Conservation (phyloP, 2,113 vertebrate genomes). For the Pagrus major region DNA sequence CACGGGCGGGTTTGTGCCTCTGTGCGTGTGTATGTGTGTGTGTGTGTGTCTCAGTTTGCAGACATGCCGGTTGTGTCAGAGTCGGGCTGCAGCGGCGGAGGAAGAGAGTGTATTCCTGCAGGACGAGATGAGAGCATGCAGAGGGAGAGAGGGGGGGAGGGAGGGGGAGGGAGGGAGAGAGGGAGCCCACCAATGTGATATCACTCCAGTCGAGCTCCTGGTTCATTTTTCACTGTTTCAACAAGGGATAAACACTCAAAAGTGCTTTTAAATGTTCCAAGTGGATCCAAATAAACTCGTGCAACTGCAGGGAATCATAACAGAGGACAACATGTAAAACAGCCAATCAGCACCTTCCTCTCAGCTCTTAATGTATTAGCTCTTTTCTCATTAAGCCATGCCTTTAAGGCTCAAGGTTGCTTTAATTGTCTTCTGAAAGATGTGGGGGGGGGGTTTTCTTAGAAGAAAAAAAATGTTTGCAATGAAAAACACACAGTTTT, state of each 20-base stretch:
- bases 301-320: neutral
- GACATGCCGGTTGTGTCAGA: constrained; percentile 75
- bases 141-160: constrained; percentile 38
- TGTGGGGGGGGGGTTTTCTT: no score
- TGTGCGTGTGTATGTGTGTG: constrained; percentile 25
- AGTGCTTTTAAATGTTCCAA: neutral
- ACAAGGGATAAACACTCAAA: neutral
- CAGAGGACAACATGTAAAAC: neutral
- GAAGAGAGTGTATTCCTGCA: constrained; percentile 72
- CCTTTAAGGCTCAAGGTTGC: neutral
- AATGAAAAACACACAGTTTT: no score
- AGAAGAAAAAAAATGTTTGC: no score
- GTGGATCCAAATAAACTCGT: neutral
- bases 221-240: constrained; percentile 8
- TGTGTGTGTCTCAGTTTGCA: constrained; percentile 66
- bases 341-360: neutral
- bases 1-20: constrained; percentile 6
- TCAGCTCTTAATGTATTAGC: neutral
- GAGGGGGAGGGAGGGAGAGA: constrained; percentile 24
- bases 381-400: neutral
- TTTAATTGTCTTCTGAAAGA: neutral
- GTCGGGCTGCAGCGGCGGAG: constrained; percentile 71
- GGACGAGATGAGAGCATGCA: constrained; percentile 70
- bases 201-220: constrained; percentile 9
- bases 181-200: constrained; percentile 37